These are phyloP conservation scores for Callosobruchus maculatus DNA, from an alignment of 2,888 invertebrate species.

Conservation along the genomic window DNA sequence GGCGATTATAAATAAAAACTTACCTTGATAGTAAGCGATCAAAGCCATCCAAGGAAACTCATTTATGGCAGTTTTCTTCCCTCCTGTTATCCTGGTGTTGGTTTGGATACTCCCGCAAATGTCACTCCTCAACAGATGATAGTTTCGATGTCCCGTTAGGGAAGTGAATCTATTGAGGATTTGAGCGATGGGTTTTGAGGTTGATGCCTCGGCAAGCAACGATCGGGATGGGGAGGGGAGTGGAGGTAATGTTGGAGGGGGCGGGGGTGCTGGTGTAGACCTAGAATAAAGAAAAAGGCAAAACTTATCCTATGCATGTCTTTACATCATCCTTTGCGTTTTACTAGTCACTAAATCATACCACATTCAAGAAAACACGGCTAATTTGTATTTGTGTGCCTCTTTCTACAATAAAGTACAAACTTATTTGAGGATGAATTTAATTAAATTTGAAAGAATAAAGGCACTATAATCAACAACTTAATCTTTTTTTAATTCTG, in stretches of 20 bases:
- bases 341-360: no score
- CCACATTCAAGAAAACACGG: no score
- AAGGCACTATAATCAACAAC: no score
- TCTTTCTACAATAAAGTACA: no score
- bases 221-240: neutral
- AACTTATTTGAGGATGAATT: no score
- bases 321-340: no score
- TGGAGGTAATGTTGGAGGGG: neutral
- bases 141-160: slow-evolving; percentile 40
- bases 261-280: neutral
- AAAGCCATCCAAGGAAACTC: slow-evolving; percentile 79
- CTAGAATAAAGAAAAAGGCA: neutral
- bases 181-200: neutral
- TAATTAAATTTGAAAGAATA: no score
- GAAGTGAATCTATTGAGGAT: neutral
- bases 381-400: no score
- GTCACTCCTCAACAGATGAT: slow-evolving; percentile 42
- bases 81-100: slow-evolving; percentile 57
- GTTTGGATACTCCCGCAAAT: slow-evolving; percentile 58
- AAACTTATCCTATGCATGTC: no score
- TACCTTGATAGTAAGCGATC: slow-evolving; percentile 54
- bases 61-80: slow-evolving; percentile 56
- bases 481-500: no score
- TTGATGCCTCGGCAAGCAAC: neutral
- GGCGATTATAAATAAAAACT: neutral